Evolutionary conservation across 2,888 invertebrate genomes (phyloP), one percentile per base, ranked within the genome.

Genomic region (Mesoligia furuncula): DNA sequence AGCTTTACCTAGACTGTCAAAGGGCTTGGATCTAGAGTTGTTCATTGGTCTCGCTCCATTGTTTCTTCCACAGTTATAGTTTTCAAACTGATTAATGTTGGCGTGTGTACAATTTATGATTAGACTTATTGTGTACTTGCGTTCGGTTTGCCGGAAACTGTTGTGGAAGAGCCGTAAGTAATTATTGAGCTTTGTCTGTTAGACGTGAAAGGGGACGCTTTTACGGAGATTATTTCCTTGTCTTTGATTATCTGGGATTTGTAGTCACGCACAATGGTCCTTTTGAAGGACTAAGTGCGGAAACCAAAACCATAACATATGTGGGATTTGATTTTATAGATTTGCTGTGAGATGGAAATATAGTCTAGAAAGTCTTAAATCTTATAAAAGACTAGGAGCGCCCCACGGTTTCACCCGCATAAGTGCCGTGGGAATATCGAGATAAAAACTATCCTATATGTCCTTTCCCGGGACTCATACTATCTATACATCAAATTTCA

Each of bases 21-120:
- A 59, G 61, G 69, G 36, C 51, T n/a, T 62, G 64, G 61, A 73
- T 81, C 71, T 75, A 27, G 59, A 77, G 77, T 78, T 73, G 77
- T 80, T 79, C 80, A 76, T 75, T 62, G 79, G 45, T 67, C 61
- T 57, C 27, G 39, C 62, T 24, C 20, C 87, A 85, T 87, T 87
- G 87, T 87, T 83, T 73, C 73, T 72, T 66, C 64, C 59, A 75
- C 64, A 64, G 88, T 88, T 86, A 88, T 81, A 80, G 64, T 83
- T 85, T 66, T 51, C 73, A 51, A 75, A 68, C 70, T 83, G 80
- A 85, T 73, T 70, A 76, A 85, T 80, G 83, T 68, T 73, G 68
- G 73, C 82, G 66, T 73, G 31, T 57, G 66, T 54, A 17, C 48
- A 77, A 88, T 87, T 77, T 88, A 84, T 82, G 72, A 73, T 79